Evolutionary conservation across 1,140 invertebrate species (phyloP).

Genomic region (Arion vulgaris): DNA sequence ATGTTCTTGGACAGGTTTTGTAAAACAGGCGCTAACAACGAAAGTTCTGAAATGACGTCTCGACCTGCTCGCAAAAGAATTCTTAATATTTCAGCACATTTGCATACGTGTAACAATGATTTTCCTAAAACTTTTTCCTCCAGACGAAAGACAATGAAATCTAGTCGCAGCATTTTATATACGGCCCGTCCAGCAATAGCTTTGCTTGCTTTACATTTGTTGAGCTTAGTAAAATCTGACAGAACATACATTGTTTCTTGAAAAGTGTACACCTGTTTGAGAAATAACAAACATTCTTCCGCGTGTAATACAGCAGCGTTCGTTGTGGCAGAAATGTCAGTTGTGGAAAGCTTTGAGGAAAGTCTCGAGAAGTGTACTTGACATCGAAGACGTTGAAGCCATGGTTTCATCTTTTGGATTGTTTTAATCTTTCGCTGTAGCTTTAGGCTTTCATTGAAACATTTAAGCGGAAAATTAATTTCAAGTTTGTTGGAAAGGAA

Average conservation of each 20-base stretch:
- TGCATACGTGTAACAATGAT: not conserved
- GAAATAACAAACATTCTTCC: not conserved
- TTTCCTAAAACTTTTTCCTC: not conserved
- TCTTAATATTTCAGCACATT: not conserved
- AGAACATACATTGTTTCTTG: slow-evolving; percentile 1
- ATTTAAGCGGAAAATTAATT: not conserved
- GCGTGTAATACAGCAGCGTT: not conserved
- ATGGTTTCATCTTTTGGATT: not conserved
- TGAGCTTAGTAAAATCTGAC: not conserved
- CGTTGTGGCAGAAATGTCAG: not conserved
- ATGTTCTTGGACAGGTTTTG: slow-evolving; percentile 20
- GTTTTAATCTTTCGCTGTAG: not conserved
- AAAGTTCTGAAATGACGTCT: not conserved
- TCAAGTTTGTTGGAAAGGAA: not conserved
- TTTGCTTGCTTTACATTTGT: not conserved
- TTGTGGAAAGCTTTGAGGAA: not conserved
- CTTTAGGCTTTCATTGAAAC: not conserved
- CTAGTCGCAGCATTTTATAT: not conserved
- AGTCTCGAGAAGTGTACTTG: not conserved
- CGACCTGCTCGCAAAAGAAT: not conserved
- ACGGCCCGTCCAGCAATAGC: not conserved
- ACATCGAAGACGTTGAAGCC: not conserved
- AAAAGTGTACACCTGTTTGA: not conserved
- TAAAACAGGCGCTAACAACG: not conserved
- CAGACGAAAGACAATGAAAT: not conserved